These are phyloP conservation scores for Pitta sordida DNA, from an alignment of 2,113 vertebrate genomes.

Conservation along the genomic window DNA sequence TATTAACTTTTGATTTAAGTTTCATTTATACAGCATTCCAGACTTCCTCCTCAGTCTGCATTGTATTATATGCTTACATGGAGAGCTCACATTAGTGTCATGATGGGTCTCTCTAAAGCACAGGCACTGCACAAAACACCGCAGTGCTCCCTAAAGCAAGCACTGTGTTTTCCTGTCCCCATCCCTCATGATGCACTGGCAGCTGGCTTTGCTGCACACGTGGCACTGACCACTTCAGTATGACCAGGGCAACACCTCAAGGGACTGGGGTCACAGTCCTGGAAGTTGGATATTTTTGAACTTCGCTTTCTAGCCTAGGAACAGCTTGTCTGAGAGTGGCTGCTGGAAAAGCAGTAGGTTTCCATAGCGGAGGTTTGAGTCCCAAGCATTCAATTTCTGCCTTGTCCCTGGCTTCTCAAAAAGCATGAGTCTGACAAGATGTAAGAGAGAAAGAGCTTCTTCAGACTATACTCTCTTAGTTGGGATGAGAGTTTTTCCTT, in stretches of 20 bases:
- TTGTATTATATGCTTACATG: background rate
- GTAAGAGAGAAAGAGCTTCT: background rate
- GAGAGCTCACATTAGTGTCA: background rate
- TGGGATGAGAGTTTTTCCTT: background rate
- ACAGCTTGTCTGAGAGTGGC: background rate
- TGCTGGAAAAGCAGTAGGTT: background rate
- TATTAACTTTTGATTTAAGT: background rate
- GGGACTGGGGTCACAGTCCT: rapidly evolving
- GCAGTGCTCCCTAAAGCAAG: background rate
- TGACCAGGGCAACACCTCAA: rapidly evolving
- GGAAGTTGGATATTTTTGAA: background rate
- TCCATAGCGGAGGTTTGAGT: background rate
- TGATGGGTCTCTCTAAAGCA: background rate
- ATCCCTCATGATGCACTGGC: background rate
- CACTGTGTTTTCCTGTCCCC: background rate
- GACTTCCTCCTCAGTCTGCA: background rate
- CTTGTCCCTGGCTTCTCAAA: background rate
- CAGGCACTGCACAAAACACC: background rate
- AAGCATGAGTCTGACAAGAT: background rate
- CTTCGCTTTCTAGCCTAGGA: background rate
- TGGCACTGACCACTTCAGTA: rapidly evolving
- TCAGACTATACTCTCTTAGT: background rate
- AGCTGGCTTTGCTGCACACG: background rate
- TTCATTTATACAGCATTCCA: background rate
- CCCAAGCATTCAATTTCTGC: background rate